Evolutionary conservation across 2,888 invertebrate genomes (phyloP), one percentile per base, ranked within the genome.

Genomic region (Brachyopa scutellaris): DNA sequence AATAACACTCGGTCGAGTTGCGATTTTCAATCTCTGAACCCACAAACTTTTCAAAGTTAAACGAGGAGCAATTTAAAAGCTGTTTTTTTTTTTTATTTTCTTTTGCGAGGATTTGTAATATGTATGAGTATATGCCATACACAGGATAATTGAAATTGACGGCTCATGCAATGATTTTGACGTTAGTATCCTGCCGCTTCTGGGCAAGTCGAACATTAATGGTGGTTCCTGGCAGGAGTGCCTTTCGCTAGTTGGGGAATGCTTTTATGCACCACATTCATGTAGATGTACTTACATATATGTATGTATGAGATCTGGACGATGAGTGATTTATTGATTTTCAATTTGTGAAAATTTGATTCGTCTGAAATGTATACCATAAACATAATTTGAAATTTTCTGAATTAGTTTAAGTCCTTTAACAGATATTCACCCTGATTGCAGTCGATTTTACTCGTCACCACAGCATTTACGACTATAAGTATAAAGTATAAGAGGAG

Each of bases 291-390:
- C 3, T 8, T 13, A 4, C 1, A 0, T 59, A 4, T 38, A 19
- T 57, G 47, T 55, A 17, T 29, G 29, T 11, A 33, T n/a, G 13
- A 11, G 11, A 36, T 21, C 23, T 15, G 9, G 6, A 11, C 19
- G 36, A 57, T 9, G 33, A 29, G 29, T 57, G 70, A 78, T 70
- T 64, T 64, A 72, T 78, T 62, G 78, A 49, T 78, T 78, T 78
- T 78, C 49, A 17, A 72, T 64, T 57, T 70, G 31, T 17, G 51
- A 40, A 66, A 17, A 59, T 31, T 42, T 17, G 19, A 42, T 8
- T 51, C 2, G 33, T 6, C 42, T 17, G 26, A 4, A 36, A 11
- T 15, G 36, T 2, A 11, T 57, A n/a, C n/a, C 15, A n/a, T n/a
- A n/a, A n/a, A 17, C 15, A 13, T 49, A 49, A 29, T 51, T 31